Percentiles rank a stretch among this genome's conserved stretches.
Conservation (phyloP, 2,113 vertebrate species). For the Ictidomys tridecemlineatus region DNA sequence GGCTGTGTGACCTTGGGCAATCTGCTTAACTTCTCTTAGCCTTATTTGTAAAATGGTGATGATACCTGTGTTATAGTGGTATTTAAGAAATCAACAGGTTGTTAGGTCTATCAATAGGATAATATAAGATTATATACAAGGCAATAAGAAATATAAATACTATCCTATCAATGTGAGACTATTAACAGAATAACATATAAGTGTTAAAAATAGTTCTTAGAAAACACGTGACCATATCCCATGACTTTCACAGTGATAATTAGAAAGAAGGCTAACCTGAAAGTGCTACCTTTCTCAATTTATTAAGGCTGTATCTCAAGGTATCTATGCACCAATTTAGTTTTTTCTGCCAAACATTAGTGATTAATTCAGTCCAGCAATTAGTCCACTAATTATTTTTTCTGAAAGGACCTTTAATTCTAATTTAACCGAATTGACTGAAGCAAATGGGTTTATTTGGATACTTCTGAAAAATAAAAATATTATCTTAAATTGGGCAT, state of each 20-base stretch:
- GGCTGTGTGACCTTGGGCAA: neutral
- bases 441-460: neutral
- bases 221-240: neutral
- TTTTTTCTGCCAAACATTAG: neutral
- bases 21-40: neutral
- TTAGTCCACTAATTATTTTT: neutral
- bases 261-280: neutral
- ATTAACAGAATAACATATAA: neutral
- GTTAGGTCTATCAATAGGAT: neutral
- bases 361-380: neutral
- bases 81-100: neutral
- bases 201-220: neutral
- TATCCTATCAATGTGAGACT: neutral
- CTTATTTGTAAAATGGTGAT: neutral
- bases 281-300: neutral
- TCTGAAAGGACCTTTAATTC: constrained; percentile 17
- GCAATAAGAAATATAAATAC: neutral
- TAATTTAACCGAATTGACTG: neutral
- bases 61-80: neutral
- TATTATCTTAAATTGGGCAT: neutral
- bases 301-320: neutral
- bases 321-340: neutral
- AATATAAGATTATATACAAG: neutral
- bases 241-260: neutral
- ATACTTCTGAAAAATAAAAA: neutral